Percentiles rank a stretch among this genome's conserved stretches.
These are phyloP conservation scores for Pycnonotus jocosus DNA, from an alignment of 2,113 vertebrate genomes.

Conservation along the genomic window DNA sequence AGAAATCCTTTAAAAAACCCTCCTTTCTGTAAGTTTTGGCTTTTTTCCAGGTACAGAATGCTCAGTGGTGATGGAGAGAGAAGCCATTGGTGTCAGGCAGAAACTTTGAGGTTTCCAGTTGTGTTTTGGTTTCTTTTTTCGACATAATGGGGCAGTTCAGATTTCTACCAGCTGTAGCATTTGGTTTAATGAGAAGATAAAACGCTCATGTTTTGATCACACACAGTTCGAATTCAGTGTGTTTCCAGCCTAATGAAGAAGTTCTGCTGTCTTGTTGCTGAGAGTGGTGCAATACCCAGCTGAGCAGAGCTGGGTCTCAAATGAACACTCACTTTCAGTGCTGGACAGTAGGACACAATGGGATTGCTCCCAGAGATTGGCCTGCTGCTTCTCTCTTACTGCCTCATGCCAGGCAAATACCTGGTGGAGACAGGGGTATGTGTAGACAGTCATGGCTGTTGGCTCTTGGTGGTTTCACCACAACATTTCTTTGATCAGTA, in stretches of 20 bases:
- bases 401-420: too few relatives aligned
- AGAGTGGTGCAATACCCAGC: neutral
- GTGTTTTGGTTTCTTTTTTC: neutral
- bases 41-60: neutral
- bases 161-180: neutral
- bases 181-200: neutral
- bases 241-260: neutral
- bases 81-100: neutral
- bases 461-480: neutral
- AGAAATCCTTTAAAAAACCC: neutral
- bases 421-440: neutral
- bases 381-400: neutral
- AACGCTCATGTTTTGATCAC: neutral
- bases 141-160: neutral
- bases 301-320: neutral
- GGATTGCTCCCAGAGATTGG: neutral
- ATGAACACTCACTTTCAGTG: neutral
- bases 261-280: neutral
- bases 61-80: neutral
- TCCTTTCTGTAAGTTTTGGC: neutral
- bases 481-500: neutral
- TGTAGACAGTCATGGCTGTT: accelerated
- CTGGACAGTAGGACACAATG: neutral
- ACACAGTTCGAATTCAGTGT: accelerated
- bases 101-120: neutral